Evolutionary conservation across 2,797 vertebrate species (phyloP).

Genomic region (Babyrousa celebensis): DNA sequence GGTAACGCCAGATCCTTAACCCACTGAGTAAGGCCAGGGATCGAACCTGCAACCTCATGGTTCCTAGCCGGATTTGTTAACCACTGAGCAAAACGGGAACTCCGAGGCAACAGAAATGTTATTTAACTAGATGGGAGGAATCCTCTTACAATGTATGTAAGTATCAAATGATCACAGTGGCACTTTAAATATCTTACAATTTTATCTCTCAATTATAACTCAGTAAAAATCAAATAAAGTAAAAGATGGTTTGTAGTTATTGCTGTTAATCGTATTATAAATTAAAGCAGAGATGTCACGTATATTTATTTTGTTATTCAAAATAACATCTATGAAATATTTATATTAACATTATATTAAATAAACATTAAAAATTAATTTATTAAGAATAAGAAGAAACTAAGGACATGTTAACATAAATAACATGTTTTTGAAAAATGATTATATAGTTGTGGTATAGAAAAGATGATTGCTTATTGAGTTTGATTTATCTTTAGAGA

Average conservation of each 20-base stretch:
- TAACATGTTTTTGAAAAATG: conserved; percentile 36
- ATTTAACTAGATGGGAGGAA: background rate
- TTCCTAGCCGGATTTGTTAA: too few relatives aligned
- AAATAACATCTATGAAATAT: background rate
- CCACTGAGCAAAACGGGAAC: too few relatives aligned
- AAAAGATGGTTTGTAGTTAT: background rate
- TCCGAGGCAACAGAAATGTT: background rate
- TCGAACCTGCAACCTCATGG: too few relatives aligned
- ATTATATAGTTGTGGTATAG: background rate
- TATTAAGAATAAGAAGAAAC: conserved; percentile 37
- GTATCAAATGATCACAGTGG: background rate
- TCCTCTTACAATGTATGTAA: background rate
- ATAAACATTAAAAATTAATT: background rate
- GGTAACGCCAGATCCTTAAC: too few relatives aligned
- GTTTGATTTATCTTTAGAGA: conserved; percentile 9
- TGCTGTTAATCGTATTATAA: background rate
- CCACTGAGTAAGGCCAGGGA: too few relatives aligned
- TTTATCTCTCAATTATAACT: background rate
- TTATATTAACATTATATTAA: background rate
- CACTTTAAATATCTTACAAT: conserved; percentile 18
- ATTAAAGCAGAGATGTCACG: conserved; percentile 18
- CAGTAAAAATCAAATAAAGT: conserved; percentile 43
- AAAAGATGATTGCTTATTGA: background rate
- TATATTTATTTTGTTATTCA: conserved; percentile 8
- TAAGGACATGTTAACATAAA: background rate